Base-by-base conservation (phyloP, 2,797 vertebrate genomes). In the Staurois parvus region DNA sequence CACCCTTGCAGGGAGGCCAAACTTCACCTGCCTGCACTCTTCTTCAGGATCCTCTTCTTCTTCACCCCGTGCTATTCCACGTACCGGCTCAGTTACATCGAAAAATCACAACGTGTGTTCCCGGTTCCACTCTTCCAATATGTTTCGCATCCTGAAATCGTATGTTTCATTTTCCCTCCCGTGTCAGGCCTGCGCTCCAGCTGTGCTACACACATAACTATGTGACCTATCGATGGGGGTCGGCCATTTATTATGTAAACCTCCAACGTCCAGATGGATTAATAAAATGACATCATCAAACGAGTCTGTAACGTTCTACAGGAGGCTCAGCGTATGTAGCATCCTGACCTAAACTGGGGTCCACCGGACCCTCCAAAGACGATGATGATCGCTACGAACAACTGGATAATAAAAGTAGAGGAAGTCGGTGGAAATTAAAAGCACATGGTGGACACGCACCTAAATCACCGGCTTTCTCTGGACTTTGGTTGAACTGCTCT, bases 401-500 rank as follows among this genome's bases (percentile, higher is more conserved):
- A 73, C 80, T 64, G 69, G 66, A 66, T 42, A 64, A 82, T 37
- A 82, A 73, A 73, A 72, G 64, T 48, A 59, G 52, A 72, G 56
- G 80, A 73, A 82, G 74, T 76, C 21, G 52, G 62, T 30, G 81
- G 37, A 83, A 74, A 83, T 83, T 67, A 40, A 19, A 75, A 75
- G 59, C 81, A 83, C 40, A 83, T 83, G 81, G 70, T 48, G 5
- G 62, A 66, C 62, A 2, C 26, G 29, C 34, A 52, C 59, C 81
- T 76, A 75, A 83, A 76, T 83, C 72, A 76, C 59, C 76, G 15
- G 37, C 4, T 67, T 32, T 40, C 48, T 67, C 28, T 83, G 59
- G 40, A 83, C 81, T 83, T 26, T 83, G n/a, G 48, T 19, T 83
- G 81, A 83, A 83, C 81, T 52, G 81, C 80, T 74, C 70, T 66